These are phyloP conservation scores for Coptotermes formosanus DNA, from an alignment of 1,140 invertebrate genomes.

Conservation along the genomic window DNA sequence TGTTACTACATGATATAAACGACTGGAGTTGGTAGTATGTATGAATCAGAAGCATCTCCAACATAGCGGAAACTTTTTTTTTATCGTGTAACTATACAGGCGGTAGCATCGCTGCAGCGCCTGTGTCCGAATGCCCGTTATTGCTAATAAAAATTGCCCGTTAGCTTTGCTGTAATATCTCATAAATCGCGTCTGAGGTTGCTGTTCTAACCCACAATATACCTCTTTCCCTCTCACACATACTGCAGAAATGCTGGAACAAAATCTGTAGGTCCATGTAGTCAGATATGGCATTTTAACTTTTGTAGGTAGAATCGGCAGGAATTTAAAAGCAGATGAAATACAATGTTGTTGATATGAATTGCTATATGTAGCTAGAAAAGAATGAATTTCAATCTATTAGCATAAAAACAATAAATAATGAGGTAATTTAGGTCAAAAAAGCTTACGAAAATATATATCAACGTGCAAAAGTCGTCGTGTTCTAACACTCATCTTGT, in stretches of 20 bases:
- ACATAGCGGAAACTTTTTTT: slow-evolving; percentile 9
- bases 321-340: too few species aligned
- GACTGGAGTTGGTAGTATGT: background rate
- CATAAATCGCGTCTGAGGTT: slow-evolving; percentile 13
- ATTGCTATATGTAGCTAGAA: too few species aligned
- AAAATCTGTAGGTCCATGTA: too few species aligned
- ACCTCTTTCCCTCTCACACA: background rate
- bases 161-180: slow-evolving; percentile 15
- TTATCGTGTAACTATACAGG: background rate
- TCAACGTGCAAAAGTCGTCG: too few species aligned
- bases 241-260: background rate
- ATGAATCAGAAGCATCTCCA: background rate
- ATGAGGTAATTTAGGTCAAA: too few species aligned
- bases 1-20: slow-evolving; percentile 16
- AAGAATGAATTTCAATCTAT: too few species aligned
- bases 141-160: slow-evolving; percentile 18
- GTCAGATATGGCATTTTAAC: too few species aligned
- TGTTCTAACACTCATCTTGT: too few species aligned
- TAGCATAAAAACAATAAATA: too few species aligned
- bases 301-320: too few species aligned
- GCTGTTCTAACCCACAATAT: background rate
- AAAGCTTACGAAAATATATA: too few species aligned
- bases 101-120: background rate
- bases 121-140: background rate
- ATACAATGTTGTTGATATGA: too few species aligned